Evolutionary conservation across 2,797 vertebrate genomes (phyloP), one percentile per base, ranked within the genome.

Genomic region (Emydoidea blandingii): DNA sequence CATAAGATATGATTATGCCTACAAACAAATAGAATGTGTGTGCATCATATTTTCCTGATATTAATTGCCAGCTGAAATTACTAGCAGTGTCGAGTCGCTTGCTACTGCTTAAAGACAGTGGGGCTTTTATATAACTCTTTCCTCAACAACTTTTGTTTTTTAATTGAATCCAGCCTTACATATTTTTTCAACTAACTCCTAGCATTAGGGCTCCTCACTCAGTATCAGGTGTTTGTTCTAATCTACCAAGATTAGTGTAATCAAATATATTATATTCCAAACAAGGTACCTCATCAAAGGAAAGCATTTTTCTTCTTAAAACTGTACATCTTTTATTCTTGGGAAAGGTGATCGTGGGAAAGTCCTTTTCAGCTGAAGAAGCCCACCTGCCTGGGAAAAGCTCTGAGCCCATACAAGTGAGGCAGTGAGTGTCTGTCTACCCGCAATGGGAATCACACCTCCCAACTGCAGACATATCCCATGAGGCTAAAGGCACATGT

Each of bases 141-240:
- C 6, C 83, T 78, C 3, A 9, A 76, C 78, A 79, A 53, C 41
- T 15, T 16, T 41, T 44, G 12, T 12, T 44, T 49, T 49, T 78
- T 49, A 2, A 78, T 2, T 41, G 12, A 90, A 95, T 92, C 0
- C 1, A 72, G 18, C 76, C 92, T 86, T 81, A 62, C 4, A 5
- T 41, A 5, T 76, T 85, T 86, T 68, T 90, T 53, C 62, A 83
- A 68, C 68, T 59, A 94, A 96, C 92, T 53, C 50, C 37, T 62
- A 37, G 10, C 25, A 84, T 80, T 87, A 78, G 47, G 29, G 37
- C 5, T 68, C 81, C n/a, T 2, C 11, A 76, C 9, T 47, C 74
- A 29, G 14, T 47, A 44, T 8, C 4, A 84, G 1, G 91, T 90
- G 85, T 92, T 91, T 90, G 83, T 90, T 90, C 84, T 74, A 82